Conservation (phyloP, 35 echinoderm and acorn worm genomes). For the Ophioderma brevispina region DNA sequence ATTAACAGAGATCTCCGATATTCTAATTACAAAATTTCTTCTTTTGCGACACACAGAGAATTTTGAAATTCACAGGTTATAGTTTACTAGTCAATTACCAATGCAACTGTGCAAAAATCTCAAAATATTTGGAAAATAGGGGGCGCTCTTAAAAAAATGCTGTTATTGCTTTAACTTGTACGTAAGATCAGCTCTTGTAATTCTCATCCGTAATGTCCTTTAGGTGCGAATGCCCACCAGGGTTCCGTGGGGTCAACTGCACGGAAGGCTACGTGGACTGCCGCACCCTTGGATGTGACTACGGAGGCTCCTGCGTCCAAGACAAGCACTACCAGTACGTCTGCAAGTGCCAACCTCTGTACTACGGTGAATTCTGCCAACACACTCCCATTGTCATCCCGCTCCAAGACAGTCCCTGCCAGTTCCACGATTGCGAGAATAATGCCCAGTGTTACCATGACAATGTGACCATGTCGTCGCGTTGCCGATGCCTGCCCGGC, state of each 20-base stretch:
- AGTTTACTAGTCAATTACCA: no score
- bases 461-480: constrained; percentile 8
- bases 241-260: constrained; percentile 80
- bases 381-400: constrained; percentile 30
- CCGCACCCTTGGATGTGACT: constrained; percentile 54
- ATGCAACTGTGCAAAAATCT: no score
- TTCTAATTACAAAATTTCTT: no score
- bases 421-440: constrained; percentile 59
- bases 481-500: constrained; percentile 77
- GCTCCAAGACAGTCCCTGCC: constrained; percentile 52
- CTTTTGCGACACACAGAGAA: no score
- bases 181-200: no score
- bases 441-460: constrained; percentile 55
- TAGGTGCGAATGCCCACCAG: constrained; percentile 89
- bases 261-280: constrained; percentile 78
- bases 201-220: constrained; percentile 22
- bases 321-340: constrained; percentile 63
- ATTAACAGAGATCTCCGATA: no score
- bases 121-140: no score
- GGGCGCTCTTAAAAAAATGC: no score
- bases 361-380: constrained; percentile 59
- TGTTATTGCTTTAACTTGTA: no score
- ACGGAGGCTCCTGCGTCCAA: constrained; percentile 68
- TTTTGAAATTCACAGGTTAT: no score
- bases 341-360: constrained; percentile 72